A percentile compares a stretch with the other conserved stretches of the same genome.
Evolutionary conservation across 2,113 vertebrate species (phyloP).

Genomic region (Dromiciops gliroides): DNA sequence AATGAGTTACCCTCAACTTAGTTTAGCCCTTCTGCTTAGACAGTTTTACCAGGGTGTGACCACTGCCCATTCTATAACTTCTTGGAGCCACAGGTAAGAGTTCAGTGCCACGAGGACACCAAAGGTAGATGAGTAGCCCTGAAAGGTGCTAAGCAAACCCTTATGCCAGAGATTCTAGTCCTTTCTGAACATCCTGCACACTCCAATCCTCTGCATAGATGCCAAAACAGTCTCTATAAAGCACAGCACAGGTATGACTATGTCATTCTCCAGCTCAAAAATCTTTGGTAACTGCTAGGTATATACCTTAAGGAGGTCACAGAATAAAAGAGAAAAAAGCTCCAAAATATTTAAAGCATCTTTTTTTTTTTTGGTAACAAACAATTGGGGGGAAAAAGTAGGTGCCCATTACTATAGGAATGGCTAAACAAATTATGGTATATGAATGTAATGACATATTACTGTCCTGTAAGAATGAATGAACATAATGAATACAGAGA

Average conservation of each 20-base stretch:
- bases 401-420: neutral
- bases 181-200: neutral
- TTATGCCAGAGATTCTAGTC: neutral
- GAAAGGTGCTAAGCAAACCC: neutral
- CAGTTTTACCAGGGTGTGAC: neutral
- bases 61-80: neutral
- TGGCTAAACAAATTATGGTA: neutral
- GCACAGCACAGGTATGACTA: neutral
- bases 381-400: neutral
- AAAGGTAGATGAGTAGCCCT: neutral
- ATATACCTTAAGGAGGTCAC: neutral
- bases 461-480: neutral
- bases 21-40: neutral
- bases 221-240: neutral
- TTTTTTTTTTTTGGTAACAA: too few relatives aligned
- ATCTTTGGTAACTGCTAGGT: neutral
- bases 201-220: neutral
- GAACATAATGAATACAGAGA: neutral
- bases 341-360: neutral
- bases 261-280: neutral
- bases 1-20: neutral
- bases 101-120: neutral
- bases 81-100: neutral
- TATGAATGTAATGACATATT: neutral
- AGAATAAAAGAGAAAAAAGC: neutral